phyloP scores from a whole-genome alignment of 2,113 vertebrate species.

The Sapajus apella region DNA sequence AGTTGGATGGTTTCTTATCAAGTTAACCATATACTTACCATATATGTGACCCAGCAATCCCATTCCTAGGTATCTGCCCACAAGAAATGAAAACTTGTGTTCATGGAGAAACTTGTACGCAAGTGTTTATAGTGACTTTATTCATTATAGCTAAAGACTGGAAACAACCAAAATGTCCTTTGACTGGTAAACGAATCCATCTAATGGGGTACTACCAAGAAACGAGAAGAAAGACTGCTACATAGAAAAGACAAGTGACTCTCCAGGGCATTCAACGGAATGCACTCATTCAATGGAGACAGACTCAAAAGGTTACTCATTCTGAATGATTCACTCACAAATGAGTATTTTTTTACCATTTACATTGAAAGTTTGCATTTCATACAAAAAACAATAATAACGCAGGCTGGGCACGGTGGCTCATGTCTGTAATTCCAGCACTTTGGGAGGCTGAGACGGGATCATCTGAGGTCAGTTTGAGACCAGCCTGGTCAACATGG shows the following conservation, averaged over 20 bases:
- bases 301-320: neutral
- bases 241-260: neutral
- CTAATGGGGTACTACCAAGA: neutral
- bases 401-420: too few species aligned
- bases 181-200: neutral
- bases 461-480: too few species aligned
- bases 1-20: neutral
- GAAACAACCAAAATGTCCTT: neutral
- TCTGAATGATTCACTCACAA: neutral
- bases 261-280: neutral
- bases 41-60: neutral
- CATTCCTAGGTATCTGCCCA: neutral
- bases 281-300: neutral
- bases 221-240: neutral
- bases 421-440: too few species aligned
- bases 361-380: neutral
- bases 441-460: too few species aligned
- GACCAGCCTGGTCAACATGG: too few species aligned
- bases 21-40: neutral
- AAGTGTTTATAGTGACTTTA: neutral
- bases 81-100: constrained; percentile 10
- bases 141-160: neutral
- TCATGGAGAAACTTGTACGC: neutral
- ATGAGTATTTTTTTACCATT: neutral
- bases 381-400: neutral